phyloP scores from a whole-genome alignment of 2,888 invertebrate genomes.

The Zaprionus obscuricornis region DNA sequence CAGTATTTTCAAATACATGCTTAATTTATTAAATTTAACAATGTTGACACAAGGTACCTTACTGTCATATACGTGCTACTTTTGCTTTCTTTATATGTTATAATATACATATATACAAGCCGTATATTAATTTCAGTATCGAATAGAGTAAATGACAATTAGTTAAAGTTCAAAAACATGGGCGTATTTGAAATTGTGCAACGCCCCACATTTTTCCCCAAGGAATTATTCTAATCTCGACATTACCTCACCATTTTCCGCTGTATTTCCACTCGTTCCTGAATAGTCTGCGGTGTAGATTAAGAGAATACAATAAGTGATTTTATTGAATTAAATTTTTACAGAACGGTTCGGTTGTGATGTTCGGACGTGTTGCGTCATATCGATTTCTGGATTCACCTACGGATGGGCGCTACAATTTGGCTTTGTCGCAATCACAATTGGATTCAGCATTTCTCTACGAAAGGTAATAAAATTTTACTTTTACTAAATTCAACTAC shows the following conservation, averaged over 20 bases:
- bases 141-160: too few relatives aligned
- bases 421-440: slow-evolving; percentile 89
- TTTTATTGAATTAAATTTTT: too few relatives aligned
- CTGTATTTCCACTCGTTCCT: slow-evolving; percentile 21
- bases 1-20: too few relatives aligned
- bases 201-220: slow-evolving; percentile 66
- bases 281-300: neutral
- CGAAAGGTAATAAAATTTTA: slow-evolving; percentile 88
- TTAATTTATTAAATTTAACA: too few relatives aligned
- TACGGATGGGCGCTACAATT: slow-evolving; percentile 90
- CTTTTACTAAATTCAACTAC: too few relatives aligned
- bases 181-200: slow-evolving; percentile 62
- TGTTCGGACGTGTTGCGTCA: slow-evolving; percentile 93
- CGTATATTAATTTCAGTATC: too few relatives aligned
- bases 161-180: too few relatives aligned
- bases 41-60: too few relatives aligned
- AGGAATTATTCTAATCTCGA: slow-evolving; percentile 24
- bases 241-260: slow-evolving; percentile 56
- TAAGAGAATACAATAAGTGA: too few relatives aligned
- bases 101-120: too few relatives aligned
- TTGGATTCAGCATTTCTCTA: slow-evolving; percentile 91
- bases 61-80: too few relatives aligned
- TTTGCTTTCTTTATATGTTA: too few relatives aligned
- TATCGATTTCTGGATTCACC: slow-evolving; percentile 93
- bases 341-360: slow-evolving; percentile 92